These are phyloP conservation scores for Coreius guichenoti DNA, from an alignment of 2,797 vertebrate species.

Conservation along the genomic window DNA sequence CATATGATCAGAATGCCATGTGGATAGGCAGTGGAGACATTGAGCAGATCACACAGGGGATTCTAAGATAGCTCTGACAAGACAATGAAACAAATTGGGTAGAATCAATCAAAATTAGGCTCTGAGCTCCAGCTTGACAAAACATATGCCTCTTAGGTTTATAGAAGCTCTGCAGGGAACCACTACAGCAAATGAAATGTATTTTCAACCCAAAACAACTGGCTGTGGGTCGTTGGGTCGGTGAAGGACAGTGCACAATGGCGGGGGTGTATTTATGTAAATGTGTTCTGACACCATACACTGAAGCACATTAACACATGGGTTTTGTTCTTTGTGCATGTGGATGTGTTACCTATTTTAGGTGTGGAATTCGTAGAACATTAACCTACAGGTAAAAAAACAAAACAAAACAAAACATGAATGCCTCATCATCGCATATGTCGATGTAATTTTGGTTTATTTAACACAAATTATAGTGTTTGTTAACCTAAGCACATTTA, in stretches of 20 bases:
- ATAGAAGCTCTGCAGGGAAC: constrained; percentile 49
- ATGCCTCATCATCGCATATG: neutral
- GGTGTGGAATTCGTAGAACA: neutral
- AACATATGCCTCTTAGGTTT: constrained; percentile 52
- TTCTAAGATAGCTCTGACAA: constrained; percentile 49
- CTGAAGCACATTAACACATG: constrained; percentile 5
- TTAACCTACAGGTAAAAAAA: neutral
- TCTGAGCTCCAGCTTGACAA: constrained; percentile 47
- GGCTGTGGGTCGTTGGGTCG: constrained; percentile 24
- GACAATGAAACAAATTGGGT: constrained; percentile 50
- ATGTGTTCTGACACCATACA: neutral
- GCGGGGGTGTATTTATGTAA: neutral
- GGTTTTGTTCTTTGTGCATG: constrained; percentile 20
- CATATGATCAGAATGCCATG: constrained; percentile 42
- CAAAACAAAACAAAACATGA: neutral
- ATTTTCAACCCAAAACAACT: constrained; percentile 50
- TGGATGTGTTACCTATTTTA: constrained; percentile 11
- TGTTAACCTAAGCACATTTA: neutral
- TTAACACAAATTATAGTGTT: neutral
- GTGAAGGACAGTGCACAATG: constrained; percentile 20
- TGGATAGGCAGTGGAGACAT: neutral
- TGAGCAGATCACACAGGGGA: constrained; percentile 21
- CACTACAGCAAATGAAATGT: constrained; percentile 53
- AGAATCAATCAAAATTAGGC: constrained; percentile 64
- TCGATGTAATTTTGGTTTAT: neutral